Evolutionary conservation across 2,797 vertebrate species (phyloP).

Genomic region (Malurus splendens): DNA sequence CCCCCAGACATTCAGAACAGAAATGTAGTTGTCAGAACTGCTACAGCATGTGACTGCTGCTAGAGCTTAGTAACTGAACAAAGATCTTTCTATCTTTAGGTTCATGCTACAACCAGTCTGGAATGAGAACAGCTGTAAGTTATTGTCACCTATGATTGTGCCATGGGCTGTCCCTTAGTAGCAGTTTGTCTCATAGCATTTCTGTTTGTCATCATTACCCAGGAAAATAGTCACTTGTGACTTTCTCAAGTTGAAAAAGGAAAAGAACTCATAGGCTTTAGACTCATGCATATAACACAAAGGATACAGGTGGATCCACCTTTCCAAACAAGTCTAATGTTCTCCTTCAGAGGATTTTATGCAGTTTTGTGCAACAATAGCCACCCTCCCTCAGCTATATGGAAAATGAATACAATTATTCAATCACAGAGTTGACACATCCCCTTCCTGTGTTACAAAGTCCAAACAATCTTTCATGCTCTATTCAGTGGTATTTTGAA

Average conservation of each 20-base stretch:
- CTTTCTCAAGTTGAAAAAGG: neutral
- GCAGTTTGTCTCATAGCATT: neutral
- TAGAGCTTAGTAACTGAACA: neutral
- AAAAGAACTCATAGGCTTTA: neutral
- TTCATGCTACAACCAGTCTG: neutral
- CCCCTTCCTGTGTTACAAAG: neutral
- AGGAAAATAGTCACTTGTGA: neutral
- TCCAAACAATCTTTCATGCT: neutral
- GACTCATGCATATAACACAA: neutral
- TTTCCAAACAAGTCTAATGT: neutral
- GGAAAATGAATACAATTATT: neutral
- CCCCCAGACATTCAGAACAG: neutral
- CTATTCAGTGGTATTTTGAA: neutral
- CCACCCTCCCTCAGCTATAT: neutral
- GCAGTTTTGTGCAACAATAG: neutral
- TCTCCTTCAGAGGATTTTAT: neutral
- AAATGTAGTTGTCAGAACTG: neutral
- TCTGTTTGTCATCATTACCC: neutral
- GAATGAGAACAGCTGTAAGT: slow-evolving; percentile 10
- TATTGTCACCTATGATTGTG: neutral
- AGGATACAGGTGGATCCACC: neutral
- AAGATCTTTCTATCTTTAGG: neutral
- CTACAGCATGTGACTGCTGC: neutral
- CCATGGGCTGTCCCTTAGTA: neutral
- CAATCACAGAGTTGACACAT: neutral